Conservation (phyloP, 2,797 vertebrate species). For the Eulemur mongoz region DNA sequence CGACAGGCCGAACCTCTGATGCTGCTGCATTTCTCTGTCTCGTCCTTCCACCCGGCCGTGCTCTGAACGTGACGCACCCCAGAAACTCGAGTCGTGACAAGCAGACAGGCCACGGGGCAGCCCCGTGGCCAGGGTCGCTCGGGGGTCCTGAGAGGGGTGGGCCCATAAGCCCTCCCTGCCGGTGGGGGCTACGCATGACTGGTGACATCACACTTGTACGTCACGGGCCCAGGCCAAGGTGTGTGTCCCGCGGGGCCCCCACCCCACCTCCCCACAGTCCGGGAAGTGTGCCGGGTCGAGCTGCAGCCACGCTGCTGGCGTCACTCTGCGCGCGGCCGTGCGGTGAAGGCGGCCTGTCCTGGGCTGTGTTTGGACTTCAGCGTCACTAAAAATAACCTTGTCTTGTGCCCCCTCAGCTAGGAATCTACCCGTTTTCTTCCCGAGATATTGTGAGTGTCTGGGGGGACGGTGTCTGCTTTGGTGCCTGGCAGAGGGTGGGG, state of each 20-base stretch:
- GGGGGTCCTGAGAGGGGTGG: background rate
- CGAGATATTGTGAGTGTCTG: accelerated
- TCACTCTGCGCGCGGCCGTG: accelerated
- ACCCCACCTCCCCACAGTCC: too few species aligned
- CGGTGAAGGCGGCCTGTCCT: accelerated
- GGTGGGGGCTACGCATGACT: accelerated
- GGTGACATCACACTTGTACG: accelerated
- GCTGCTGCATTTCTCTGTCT: background rate
- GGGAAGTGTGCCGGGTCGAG: accelerated
- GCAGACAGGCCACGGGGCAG: accelerated
- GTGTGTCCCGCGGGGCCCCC: accelerated
- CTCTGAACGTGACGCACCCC: accelerated
- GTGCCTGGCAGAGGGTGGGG: background rate
- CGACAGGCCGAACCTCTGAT: background rate
- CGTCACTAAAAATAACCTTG: too few species aligned
- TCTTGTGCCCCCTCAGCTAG: background rate
- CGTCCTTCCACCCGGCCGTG: accelerated
- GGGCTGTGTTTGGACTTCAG: background rate
- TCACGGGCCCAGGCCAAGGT: background rate
- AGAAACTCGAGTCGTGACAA: accelerated
- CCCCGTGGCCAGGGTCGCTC: accelerated
- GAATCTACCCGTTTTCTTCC: background rate
- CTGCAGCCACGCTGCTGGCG: background rate
- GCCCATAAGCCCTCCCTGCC: accelerated
- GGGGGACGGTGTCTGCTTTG: too few species aligned